Base-by-base conservation (phyloP, 2,797 vertebrate genomes). In the Fringilla coelebs region DNA sequence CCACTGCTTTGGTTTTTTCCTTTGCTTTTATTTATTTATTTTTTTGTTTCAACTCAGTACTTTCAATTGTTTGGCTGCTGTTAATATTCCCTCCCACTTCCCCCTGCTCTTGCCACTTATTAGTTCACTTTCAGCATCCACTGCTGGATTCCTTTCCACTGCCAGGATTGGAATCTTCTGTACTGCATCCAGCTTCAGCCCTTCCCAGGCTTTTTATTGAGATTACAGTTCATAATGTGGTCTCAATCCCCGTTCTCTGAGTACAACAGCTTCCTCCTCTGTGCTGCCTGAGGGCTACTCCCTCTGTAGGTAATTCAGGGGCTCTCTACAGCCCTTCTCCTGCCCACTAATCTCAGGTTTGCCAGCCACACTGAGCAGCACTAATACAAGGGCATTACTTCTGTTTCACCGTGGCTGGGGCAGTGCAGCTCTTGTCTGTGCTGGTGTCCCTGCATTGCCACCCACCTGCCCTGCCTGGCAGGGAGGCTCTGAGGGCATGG, bases 321-420 rank as follows among this genome's bases (percentile, higher is more conserved):
- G 20, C 21, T 75, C 75, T 74, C 20, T 46, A n/a, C 34, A 67
- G 48, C 52, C 78, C 17, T 31, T 63, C 48, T 66, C 29, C 51
- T 60, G 21, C 41, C 43, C 57, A 19, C 11, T 31, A 38, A 21
- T 32, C 63, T 66, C 51, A 51, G 1, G 7, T 81, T 74, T 94
- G n/a, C 52, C 15, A n/a, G 0, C 36, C 31, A 6, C 0, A 0
- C 18, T 45, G 34, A 41, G 60, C 38, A 49, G 51, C 10, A 17
- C 32, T 49, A 29, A 15, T 2, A 13, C 51, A n/a, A 26, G 31
- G 43, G 19, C 0, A 0, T 66, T 40, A 14, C 7, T 41, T 17
- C 25, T 34, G 29, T 70, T 88, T 38, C 41, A 66, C 1, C 0
- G 0, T 2, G 61, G 84, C 70, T 41, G 51, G 63, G 41, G 72